phyloP scores from a whole-genome alignment of 1,140 invertebrate species.

The Heliconius himera region DNA sequence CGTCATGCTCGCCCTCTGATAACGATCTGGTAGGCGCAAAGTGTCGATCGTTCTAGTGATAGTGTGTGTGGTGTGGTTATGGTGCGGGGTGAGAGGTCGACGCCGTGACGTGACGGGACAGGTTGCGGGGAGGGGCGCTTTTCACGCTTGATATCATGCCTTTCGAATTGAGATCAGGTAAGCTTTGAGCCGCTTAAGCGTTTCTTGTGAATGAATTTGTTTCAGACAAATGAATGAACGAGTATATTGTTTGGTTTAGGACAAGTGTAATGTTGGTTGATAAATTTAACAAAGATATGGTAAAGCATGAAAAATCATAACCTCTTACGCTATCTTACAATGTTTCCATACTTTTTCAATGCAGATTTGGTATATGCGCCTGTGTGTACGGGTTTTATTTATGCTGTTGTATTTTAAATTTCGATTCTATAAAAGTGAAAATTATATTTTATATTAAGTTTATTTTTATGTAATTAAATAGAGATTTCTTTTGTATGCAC shows the following conservation, averaged over 20 bases:
- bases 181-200: conserved; percentile 48
- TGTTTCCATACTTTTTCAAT: neutral
- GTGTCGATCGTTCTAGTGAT: conserved; percentile 47
- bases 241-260: neutral
- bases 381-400: neutral
- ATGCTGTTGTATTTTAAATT: neutral
- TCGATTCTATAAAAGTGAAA: neutral
- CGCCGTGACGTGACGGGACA: conserved; percentile 63
- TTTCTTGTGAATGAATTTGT: conserved; percentile 25
- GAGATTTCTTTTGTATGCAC: no score
- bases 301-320: neutral
- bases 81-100: conserved; percentile 52
- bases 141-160: conserved; percentile 72
- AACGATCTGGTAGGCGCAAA: conserved; percentile 45
- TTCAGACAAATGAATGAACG: conserved; percentile 17
- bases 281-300: neutral
- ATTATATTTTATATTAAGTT: neutral
- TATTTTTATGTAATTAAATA: no score
- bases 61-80: conserved; percentile 57
- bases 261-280: neutral
- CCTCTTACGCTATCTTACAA: neutral
- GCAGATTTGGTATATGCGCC: neutral
- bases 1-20: conserved; percentile 61
- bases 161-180: conserved; percentile 77
- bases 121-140: conserved; percentile 60